Evolutionary conservation across 2,797 vertebrate genomes (phyloP), one percentile per base, ranked within the genome.

Genomic region (Gastrophryne carolinensis): DNA sequence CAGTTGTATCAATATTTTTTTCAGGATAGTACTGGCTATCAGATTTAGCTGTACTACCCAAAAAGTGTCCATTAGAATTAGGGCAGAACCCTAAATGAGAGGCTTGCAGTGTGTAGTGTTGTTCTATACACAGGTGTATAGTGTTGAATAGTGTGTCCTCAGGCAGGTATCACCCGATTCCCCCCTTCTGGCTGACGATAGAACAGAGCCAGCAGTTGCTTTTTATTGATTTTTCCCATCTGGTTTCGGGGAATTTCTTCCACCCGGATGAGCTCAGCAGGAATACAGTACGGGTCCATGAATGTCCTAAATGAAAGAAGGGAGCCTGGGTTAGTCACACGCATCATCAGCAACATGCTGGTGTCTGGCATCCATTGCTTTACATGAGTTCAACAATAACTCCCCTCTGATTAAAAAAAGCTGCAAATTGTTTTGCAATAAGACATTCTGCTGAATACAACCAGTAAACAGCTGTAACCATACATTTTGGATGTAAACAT

Each of bases 141-240:
- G 4, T 4, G n/a, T 19, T 52, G n/a, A n/a, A 11, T 27, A 10
- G n/a, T 19, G 21, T 56, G 53, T 58, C 26, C 27, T 34, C 24
- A 62, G 56, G 10, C 39, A 39, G 58, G 56, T 72, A 62, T 30
- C 39, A 13, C 52, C 30, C 19, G 44, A 47, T 21, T 23, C n/a
- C 56, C 19, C 27, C 19, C 29, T 39, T 30, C 12, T 32, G 15
- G 26, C 17, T 61, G 75, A 0, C 85, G 83, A 85, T 91, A 96
- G 74, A 97, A 94, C 15, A 82, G 91, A 30, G 78, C 83, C 80
- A 96, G 79, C 1, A 98, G 93, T 52, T 96, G 92, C 82, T 92
- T 96, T 90, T 98, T 99, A 87, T 98, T 97, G 86, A 97, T 89
- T 83, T 99, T 99, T 32, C 97, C 97, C 96, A 98, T 97, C 84